These are phyloP conservation scores for Lagenorhynchus albirostris DNA, from an alignment of 2,113 vertebrate genomes.

Conservation along the genomic window DNA sequence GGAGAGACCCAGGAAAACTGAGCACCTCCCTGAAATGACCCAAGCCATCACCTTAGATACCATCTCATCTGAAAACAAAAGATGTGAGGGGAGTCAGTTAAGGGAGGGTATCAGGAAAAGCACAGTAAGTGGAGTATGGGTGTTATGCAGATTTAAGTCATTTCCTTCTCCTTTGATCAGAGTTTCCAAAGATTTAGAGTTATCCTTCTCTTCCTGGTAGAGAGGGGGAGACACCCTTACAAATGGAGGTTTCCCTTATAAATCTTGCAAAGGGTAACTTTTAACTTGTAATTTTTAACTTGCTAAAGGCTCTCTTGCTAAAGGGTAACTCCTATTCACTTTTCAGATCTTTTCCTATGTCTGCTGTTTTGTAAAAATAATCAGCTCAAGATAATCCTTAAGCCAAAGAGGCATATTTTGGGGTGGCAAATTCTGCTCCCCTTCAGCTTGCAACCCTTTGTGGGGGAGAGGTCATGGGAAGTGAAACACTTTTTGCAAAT, in stretches of 20 bases:
- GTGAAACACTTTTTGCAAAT: constrained; percentile 3
- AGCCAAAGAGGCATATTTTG: not conserved
- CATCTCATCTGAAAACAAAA: not conserved
- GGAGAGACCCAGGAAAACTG: not conserved
- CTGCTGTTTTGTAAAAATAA: not conserved
- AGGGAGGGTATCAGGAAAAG: not conserved
- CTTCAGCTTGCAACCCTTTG: not conserved
- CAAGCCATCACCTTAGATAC: not conserved
- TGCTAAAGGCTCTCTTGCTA: not conserved
- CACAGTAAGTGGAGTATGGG: not conserved
- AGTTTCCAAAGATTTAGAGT: not conserved
- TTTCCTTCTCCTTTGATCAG: not conserved
- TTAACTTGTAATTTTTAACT: not conserved
- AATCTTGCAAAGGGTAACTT: not conserved
- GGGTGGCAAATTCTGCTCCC: not conserved
- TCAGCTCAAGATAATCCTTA: not conserved
- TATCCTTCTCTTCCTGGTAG: not conserved
- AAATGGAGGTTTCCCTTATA: not conserved
- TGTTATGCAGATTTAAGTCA: not conserved
- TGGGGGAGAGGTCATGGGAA: not conserved
- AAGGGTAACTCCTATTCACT: not conserved
- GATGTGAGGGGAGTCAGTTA: not conserved
- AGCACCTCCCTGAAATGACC: not conserved
- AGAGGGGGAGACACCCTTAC: not conserved
- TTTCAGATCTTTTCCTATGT: not conserved